Evolutionary conservation across 2,888 invertebrate genomes (phyloP), one percentile per base, ranked within the genome.

Genomic region (Chaitophorus viminalis): DNA sequence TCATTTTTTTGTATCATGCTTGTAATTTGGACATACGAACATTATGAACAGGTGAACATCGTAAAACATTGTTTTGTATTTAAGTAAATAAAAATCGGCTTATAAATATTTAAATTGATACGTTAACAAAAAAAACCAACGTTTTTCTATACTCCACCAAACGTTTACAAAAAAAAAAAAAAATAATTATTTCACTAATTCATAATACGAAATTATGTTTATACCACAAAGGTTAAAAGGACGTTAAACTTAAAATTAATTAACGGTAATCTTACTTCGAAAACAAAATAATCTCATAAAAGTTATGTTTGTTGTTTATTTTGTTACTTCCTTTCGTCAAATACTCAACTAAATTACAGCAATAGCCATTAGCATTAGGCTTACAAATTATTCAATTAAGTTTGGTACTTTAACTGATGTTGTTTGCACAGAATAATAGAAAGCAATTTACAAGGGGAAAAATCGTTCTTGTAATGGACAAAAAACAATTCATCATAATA

Each of bases 311-410:
- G 29, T 39, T 79, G 29, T 68, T 79, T 75, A 75, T 70, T 46
- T 21, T 65, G 1, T 60, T 81, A n/a, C 29, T 68, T 46, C 46
- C 39, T 81, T 70, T 46, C 39, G 46, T 70, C 25, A n/a, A 72
- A 72, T 82, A 70, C 31, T 70, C 52, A 70, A 82, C 82, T 70
- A 82, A 82, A 70, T 82, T 72, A 72, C 31, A 82, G 25, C 70
- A 70, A 82, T 70, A 52, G 46, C 33, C 70, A 82, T 82, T 82
- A 70, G 17, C 46, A 70, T 82, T 52, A 72, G 17, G 33, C 25
- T 52, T 33, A 72, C 31, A 72, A 82, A 82, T 82, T 82, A 72
- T 82, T 82, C 36, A 21, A 39, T 83, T 74, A 74, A 54, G 33
- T 33, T n/a, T 18, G 25, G 82, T 82, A 74, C 82, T 74, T 36